Evolutionary conservation across 1,140 invertebrate genomes (phyloP), one percentile per base, ranked within the genome.

Genomic region (Zaprionus lachaisei): DNA sequence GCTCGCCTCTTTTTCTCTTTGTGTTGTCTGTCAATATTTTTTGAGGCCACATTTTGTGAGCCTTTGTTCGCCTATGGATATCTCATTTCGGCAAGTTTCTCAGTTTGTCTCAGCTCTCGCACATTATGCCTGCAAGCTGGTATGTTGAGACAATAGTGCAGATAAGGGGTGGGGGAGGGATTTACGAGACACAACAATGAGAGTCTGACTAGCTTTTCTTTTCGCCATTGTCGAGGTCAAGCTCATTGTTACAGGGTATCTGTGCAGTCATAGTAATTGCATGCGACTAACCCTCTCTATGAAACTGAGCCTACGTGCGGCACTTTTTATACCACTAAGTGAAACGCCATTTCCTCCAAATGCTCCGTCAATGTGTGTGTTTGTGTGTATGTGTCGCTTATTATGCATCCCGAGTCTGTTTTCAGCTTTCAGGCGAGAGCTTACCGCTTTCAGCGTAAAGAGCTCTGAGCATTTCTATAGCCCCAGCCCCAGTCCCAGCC

Each of bases 21-120:
- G 24, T 49, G 37, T 61, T 54, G 38, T 70, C 66, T 74, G 72
- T 70, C 72, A 74, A 74, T 74, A 74, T 56, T 75, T 67, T 63
- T 75, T 49, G 38, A 57, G 60, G 66, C 51, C 60, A 63, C 69
- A 58, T 70, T 70, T 62, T 70, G 28, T 63, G 67, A 22, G 66
- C 60, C 56, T 63, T 75, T 75, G 72, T 75, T 75, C 60, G 37
- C 31, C 58, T 49, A n/a, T 47, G 12, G 31, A 61, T 54, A 62
- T 75, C 51, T 47, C 66, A 63, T 63, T 63, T 70, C 37, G 60
- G 12, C 28, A 74, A 67, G n/a, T 26, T 51, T 60, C 9, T 37
- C 26, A 34, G 47, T 37, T 64, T 64, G n/a, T 47, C 2, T 49
- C 26, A 15, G 4, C 17, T 38, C 20, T 26, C 14, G 15, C 28